phyloP scores from a whole-genome alignment of 2,888 invertebrate species.

The Pasiphila rectangulata region DNA sequence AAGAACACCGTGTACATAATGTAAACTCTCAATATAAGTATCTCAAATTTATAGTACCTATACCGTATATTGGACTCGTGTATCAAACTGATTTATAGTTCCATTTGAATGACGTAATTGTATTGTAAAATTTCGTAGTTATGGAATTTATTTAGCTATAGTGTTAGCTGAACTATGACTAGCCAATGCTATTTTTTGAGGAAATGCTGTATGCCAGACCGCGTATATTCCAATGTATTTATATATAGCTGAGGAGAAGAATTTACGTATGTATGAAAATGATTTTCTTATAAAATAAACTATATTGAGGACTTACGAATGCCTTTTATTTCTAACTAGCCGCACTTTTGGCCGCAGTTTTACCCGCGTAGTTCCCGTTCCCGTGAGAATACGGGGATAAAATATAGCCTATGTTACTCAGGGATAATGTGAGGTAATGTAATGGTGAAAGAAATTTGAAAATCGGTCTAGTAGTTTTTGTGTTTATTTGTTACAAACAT shows the following conservation, averaged over 20 bases:
- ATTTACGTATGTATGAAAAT: conserved; percentile 75
- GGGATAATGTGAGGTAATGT: too few species aligned
- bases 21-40: conserved; percentile 26
- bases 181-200: conserved; percentile 79
- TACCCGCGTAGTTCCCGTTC: too few species aligned
- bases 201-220: conserved; percentile 70
- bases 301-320: conserved; percentile 63
- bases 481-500: too few species aligned
- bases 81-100: conserved; percentile 36
- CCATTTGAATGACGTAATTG: conserved; percentile 59
- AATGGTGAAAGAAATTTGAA: too few species aligned
- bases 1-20: conserved; percentile 25
- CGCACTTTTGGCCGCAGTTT: too few species aligned
- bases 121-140: conserved; percentile 63
- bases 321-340: conserved; percentile 37
- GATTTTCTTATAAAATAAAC: conserved; percentile 79
- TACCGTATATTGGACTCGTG: conserved; percentile 24
- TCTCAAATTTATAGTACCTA: conserved; percentile 24
- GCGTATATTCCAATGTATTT: conserved; percentile 71
- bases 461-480: too few species aligned
- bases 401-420: too few species aligned
- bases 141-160: conserved; percentile 69
- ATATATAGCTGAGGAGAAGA: conserved; percentile 69
- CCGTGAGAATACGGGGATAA: too few species aligned
- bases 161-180: conserved; percentile 75